Percentiles rank a stretch among this genome's conserved stretches.
These are phyloP conservation scores for Octodonta nipae DNA, from an alignment of 2,888 invertebrate species.

Conservation along the genomic window DNA sequence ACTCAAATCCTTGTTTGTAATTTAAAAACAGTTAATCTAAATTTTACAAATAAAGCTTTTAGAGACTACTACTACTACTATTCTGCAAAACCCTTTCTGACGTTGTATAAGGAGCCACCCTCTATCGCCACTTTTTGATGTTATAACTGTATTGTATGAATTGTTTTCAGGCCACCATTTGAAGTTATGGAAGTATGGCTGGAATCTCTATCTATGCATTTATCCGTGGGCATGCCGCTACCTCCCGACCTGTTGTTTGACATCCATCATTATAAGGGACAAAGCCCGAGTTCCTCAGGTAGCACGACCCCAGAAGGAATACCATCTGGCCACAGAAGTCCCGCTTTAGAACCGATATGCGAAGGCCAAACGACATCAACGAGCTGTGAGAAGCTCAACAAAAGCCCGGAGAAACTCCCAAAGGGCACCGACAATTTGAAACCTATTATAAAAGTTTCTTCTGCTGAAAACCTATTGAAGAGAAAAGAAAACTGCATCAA, in stretches of 20 bases:
- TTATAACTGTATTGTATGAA: no score
- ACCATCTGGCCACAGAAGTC: constrained; percentile 34
- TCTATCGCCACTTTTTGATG: no score
- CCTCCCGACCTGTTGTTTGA: constrained; percentile 60
- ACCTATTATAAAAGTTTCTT: constrained; percentile 23
- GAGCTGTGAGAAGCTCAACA: constrained; percentile 12
- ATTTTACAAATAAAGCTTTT: no score
- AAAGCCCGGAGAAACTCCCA: constrained; percentile 9
- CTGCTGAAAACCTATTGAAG: constrained; percentile 20
- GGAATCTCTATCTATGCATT: constrained; percentile 60
- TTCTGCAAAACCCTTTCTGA: no score
- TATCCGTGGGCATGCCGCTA: constrained; percentile 48
- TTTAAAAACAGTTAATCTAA: no score
- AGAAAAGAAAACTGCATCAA: constrained; percentile 14
- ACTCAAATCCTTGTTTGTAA: no score
- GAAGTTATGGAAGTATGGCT: constrained; percentile 83
- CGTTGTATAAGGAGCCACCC: no score
- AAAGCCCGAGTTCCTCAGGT: constrained; percentile 45
- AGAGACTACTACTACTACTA: no score
- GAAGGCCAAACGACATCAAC: constrained; percentile 34
- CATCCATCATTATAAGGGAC: constrained; percentile 54
- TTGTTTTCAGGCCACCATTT: constrained; percentile 70
- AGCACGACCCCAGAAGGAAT: constrained; percentile 45
- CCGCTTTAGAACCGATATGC: constrained; percentile 42
- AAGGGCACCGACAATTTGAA: constrained; percentile 22